Base-by-base conservation (phyloP, 2,888 invertebrate species). In the Tetramorium bicarinatum region DNA sequence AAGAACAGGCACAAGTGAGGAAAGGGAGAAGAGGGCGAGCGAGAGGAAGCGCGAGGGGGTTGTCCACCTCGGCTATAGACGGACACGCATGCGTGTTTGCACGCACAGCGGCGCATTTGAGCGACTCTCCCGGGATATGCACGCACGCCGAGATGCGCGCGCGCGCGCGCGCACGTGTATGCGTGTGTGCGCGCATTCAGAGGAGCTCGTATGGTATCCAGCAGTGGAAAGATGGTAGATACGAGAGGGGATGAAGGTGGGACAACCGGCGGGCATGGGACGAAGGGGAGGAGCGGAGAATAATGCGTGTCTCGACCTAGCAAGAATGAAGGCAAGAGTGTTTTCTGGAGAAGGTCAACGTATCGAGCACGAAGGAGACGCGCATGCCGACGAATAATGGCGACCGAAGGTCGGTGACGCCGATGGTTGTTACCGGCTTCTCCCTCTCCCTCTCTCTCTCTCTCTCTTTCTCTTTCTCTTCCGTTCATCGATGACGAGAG, bases 261-360 rank as follows among this genome's bases (percentile, higher is more conserved):
- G 74, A 69, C 29, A 62, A 80, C 52, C 34, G 41, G 4, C 47
- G 69, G 83, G 74, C 41, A 66, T 9, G 38, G 64, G 66, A 47
- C 80, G 29, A 52, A 72, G 44, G 38, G 80, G 80, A 54, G 62
- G 80, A 84, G 67, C 81, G 82, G 85, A 85, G 84, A 86, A 87
- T 87, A 90, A 91, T 87, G 91, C 90, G 85, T 87, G 90, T 88
- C 86, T 88, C 87, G 91, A 91, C 85, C 86, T 86, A 85, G 85
- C 84, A 87, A 90, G 88, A 90, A 89, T 61, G 90, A 91, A 90
- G 90, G 91, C 91, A 90, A 90, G 88, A 90, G 87, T 87, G 91
- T 88, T 90, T 88, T 91, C 91, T 84, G 88, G 84, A 87, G 90
- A 91, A 91, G 91, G 90, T 91, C 90, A 90, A 91, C 91, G 91